These are phyloP conservation scores for Lamprotornis superbus DNA, from an alignment of 2,113 vertebrate genomes.

Conservation along the genomic window DNA sequence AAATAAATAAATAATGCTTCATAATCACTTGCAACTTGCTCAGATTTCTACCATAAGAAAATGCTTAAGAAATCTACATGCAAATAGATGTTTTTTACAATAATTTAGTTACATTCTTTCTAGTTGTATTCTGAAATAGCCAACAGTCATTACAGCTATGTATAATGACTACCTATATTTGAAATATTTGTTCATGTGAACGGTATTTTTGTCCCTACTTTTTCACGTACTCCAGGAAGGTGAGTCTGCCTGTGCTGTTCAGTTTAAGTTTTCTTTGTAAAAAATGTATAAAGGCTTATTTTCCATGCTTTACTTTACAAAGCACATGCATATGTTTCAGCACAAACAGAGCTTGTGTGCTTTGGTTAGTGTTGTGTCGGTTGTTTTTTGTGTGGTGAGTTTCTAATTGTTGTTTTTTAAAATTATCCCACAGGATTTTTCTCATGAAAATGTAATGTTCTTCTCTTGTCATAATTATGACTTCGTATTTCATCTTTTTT, in stretches of 20 bases:
- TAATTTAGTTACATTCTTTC: neutral
- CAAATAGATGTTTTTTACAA: neutral
- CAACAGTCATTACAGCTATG: no score
- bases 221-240: neutral
- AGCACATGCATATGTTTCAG: fast-evolving
- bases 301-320: neutral
- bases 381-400: neutral
- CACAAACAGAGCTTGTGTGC: neutral
- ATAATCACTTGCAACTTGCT: neutral
- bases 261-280: neutral
- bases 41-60: neutral
- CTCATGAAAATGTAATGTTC: neutral
- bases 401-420: neutral
- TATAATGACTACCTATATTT: neutral
- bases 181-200: neutral
- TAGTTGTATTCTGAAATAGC: neutral
- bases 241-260: neutral
- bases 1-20: neutral
- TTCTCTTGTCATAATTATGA: neutral
- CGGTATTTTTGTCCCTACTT: fast-evolving
- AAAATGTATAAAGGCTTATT: neutral
- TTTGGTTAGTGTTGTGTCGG: neutral
- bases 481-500: neutral
- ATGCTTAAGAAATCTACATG: neutral
- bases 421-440: neutral